Evolutionary conservation across 37 sponge, comb jelly and placozoan genomes (phyloP), one percentile per base, ranked within the genome.

Genomic region (Dysidea cf. avara): DNA sequence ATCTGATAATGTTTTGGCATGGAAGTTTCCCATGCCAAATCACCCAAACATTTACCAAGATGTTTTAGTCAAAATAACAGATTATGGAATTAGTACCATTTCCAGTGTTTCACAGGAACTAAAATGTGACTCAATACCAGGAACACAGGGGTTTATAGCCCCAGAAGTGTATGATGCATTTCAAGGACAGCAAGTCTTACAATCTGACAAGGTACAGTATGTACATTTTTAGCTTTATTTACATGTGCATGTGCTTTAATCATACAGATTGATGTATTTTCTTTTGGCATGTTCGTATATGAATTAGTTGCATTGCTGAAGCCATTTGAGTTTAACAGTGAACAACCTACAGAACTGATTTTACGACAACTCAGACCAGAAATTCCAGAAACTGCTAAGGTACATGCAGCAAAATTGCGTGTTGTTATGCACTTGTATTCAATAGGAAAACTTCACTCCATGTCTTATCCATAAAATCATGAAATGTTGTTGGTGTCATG

Each of bases 201-300:
- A 68, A 13, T 32, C 77, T 22, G 81, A 79, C 22, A 83, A 92
- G 76, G 90, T 89, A 1, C 3, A n/a, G n/a, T n/a, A n/a, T n/a
- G 28, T 32, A 3, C 22, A 11, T 18, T n/a, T n/a, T n/a, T n/a
- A n/a, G n/a, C n/a, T n/a, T n/a, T n/a, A n/a, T n/a, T n/a, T n/a
- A n/a, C n/a, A n/a, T n/a, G n/a, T n/a, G n/a, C n/a, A n/a, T n/a
- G n/a, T n/a, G n/a, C n/a, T 14, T 30, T 51, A n/a, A n/a, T n/a
- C n/a, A n/a, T n/a, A 0, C 39, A 94, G 88, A 85, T 87, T 55
- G 95, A 94, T 77, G 87, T 94, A 21, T 94, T 94, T 80, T 90
- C 91, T 3, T 90, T 73, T 59, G 95, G 91, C 0, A 94, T 94
- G 90, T 69, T 73, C 13, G 32, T 94, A 33, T 94, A 78, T 35